These are phyloP conservation scores for Hiodon alosoides DNA, from an alignment of 2,113 vertebrate species.

Conservation along the genomic window DNA sequence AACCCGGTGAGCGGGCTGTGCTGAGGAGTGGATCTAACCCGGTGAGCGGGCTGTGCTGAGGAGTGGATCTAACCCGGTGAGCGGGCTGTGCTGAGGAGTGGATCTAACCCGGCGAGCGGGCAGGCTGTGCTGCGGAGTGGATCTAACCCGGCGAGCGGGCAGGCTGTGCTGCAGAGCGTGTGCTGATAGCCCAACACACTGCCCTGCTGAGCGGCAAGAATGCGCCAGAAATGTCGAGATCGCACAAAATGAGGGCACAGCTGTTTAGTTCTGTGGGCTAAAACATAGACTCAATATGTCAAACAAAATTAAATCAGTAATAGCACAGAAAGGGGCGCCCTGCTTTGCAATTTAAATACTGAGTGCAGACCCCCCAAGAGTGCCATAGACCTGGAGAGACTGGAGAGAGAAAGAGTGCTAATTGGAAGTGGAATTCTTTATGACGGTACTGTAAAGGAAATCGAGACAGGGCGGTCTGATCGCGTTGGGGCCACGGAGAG, in stretches of 20 bases:
- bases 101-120: too few relatives aligned
- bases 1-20: too few relatives aligned
- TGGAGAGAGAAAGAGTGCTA: constrained; percentile 32
- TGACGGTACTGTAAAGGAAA: too few relatives aligned
- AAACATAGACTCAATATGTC: constrained; percentile 84
- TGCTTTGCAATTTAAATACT: constrained; percentile 33
- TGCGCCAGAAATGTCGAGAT: constrained; percentile 70
- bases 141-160: too few relatives aligned
- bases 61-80: too few relatives aligned
- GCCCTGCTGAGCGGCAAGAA: constrained; percentile 63
- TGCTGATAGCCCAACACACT: constrained; percentile 64
- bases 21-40: too few relatives aligned
- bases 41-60: too few relatives aligned
- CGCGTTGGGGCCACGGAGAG: too few relatives aligned
- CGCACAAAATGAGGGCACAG: constrained; percentile 73
- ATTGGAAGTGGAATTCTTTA: constrained; percentile 29
- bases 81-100: too few relatives aligned
- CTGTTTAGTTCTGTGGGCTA: constrained; percentile 80
- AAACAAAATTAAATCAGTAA: constrained; percentile 75
- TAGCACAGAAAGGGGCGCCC: constrained; percentile 45
- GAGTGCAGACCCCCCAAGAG: constrained; percentile 25
- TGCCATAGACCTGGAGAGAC: not conserved
- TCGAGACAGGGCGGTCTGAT: too few relatives aligned
- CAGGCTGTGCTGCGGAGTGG: too few relatives aligned
- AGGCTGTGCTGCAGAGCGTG: not conserved